Evolutionary conservation across 2,113 vertebrate species (phyloP).

Genomic region (Tor tambroides): DNA sequence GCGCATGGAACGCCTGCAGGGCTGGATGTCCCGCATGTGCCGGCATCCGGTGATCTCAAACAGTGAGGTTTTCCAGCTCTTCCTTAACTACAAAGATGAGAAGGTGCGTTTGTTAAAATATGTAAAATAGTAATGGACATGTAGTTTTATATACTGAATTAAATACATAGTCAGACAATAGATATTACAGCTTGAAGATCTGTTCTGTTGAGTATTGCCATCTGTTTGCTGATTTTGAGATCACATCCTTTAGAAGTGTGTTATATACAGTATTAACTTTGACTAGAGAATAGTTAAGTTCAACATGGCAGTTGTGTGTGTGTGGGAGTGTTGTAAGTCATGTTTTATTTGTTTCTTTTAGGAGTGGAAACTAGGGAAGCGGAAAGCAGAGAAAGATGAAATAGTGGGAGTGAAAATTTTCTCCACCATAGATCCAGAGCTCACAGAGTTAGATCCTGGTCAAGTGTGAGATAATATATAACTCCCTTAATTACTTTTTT

Average conservation of each 20-base stretch:
- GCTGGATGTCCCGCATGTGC: conserved; percentile 87
- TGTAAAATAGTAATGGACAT: not conserved
- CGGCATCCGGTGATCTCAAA: conserved; percentile 84
- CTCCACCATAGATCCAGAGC: conserved; percentile 84
- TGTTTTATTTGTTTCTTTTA: conserved; percentile 54
- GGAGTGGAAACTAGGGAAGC: conserved; percentile 89
- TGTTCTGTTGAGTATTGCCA: not conserved
- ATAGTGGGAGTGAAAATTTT: conserved; percentile 84
- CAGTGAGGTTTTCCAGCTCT: conserved; percentile 87
- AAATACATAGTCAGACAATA: not conserved
- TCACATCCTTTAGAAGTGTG: not conserved
- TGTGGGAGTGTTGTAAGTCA: not conserved
- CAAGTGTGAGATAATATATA: conserved; percentile 79
- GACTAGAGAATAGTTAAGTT: not conserved
- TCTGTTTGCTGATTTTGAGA: not conserved
- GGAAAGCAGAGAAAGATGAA: conserved; percentile 88
- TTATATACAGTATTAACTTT: too few relatives aligned
- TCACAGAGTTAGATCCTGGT: conserved; percentile 80
- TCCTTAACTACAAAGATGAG: conserved; percentile 85
- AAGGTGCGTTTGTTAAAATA: conserved; percentile 72
- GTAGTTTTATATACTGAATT: not conserved
- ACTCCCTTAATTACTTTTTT: not conserved
- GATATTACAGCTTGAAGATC: not conserved
- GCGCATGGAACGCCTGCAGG: conserved; percentile 86
- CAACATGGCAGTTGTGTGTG: not conserved